These are phyloP conservation scores for Pelecanoides urinatrix DNA, from an alignment of 2,113 vertebrate genomes.

Conservation along the genomic window DNA sequence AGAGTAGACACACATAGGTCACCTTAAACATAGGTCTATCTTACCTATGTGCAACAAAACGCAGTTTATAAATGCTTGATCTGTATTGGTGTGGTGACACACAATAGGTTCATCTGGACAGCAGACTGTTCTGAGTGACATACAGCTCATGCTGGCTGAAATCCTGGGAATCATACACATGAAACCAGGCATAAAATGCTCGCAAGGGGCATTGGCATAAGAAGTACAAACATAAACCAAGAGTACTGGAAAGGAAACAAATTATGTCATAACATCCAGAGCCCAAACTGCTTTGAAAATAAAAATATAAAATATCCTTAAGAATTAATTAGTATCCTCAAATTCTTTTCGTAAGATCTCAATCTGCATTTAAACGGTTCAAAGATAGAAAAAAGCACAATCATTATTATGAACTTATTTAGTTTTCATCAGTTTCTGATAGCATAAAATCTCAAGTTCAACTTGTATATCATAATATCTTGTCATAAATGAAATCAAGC, in stretches of 20 bases:
- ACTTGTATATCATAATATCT: background rate
- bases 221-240: background rate
- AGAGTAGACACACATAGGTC: background rate
- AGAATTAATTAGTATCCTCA: background rate
- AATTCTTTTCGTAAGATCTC: background rate
- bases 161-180: background rate
- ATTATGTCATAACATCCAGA: background rate
- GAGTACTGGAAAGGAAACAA: background rate
- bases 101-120: background rate
- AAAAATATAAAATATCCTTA: background rate
- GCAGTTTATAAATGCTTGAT: background rate
- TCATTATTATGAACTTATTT: background rate
- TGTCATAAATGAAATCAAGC: constrained; percentile 5
- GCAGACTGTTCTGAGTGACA: background rate
- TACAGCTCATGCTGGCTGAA: background rate
- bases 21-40: too few species aligned
- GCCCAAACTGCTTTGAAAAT: background rate
- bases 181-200: background rate
- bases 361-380: background rate
- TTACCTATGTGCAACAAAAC: background rate
- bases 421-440: background rate
- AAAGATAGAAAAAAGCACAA: background rate
- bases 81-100: background rate
- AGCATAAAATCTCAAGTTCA: background rate
- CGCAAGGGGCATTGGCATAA: background rate